These are phyloP conservation scores for Nomada flava DNA, from an alignment of 2,888 invertebrate genomes.

Conservation along the genomic window DNA sequence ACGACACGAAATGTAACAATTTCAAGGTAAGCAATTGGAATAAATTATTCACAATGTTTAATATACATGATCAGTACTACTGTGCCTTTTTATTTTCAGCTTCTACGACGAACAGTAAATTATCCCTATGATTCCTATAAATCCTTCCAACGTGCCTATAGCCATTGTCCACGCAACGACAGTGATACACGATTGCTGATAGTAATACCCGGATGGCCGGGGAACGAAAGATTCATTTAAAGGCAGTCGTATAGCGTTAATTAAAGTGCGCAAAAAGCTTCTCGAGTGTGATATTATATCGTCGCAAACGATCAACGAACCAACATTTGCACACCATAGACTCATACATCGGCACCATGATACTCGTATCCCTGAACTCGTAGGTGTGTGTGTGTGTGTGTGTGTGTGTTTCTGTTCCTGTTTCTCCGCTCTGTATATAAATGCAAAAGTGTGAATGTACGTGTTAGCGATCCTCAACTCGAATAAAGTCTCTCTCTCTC, in stretches of 20 bases:
- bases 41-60: background rate
- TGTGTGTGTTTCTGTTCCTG: no score
- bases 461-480: background rate
- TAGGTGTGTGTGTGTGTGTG: no score
- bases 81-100: constrained; percentile 51
- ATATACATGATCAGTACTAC: constrained; percentile 30
- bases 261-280: constrained; percentile 9
- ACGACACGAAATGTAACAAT: background rate
- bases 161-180: constrained; percentile 35
- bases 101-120: constrained; percentile 57
- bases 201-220: background rate
- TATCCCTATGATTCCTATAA: constrained; percentile 40
- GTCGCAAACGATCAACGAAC: background rate
- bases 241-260: constrained; percentile 25
- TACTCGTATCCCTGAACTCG: background rate
- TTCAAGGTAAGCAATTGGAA: background rate
- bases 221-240: constrained; percentile 9
- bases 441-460: background rate
- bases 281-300: background rate
- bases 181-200: constrained; percentile 21
- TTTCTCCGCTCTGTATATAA: background rate
- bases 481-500: constrained; percentile 19
- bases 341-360: background rate
- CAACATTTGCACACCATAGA: constrained; percentile 5
- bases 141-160: constrained; percentile 17